A percentile compares a stretch with the other conserved stretches of the same genome.
Conservation (phyloP, 2,797 vertebrate species). For the Falco novaeseelandiae region DNA sequence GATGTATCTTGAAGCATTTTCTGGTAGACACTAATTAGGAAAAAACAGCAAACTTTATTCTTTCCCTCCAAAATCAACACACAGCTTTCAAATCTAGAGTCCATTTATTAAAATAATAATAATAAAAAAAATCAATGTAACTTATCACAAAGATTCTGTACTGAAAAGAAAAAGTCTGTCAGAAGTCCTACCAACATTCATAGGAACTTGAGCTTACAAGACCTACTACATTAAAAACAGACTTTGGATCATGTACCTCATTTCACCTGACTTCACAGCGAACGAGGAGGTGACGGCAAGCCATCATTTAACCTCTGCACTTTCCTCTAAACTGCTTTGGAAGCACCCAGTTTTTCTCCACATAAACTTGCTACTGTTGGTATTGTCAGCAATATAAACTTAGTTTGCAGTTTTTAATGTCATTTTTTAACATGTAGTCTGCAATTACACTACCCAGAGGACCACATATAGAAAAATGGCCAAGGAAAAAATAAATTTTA, state of each 20-base stretch:
- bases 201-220: neutral
- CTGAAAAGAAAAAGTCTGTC: neutral
- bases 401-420: neutral
- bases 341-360: neutral
- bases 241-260: neutral
- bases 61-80: neutral
- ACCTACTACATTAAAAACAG: neutral
- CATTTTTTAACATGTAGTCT: rapidly evolving
- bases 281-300: neutral
- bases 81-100: neutral
- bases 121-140: neutral
- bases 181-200: neutral
- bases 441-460: neutral
- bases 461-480: rapidly evolving
- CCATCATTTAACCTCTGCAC: neutral
- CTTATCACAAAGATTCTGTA: neutral
- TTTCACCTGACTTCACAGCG: neutral
- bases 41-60: neutral
- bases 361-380: neutral
- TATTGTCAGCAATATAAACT: neutral
- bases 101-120: neutral
- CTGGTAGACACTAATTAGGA: neutral
- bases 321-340: neutral
- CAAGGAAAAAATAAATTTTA: neutral
- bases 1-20: neutral